These are phyloP conservation scores for Pterostichus madidus DNA, from an alignment of 2,888 invertebrate genomes.

Conservation along the genomic window DNA sequence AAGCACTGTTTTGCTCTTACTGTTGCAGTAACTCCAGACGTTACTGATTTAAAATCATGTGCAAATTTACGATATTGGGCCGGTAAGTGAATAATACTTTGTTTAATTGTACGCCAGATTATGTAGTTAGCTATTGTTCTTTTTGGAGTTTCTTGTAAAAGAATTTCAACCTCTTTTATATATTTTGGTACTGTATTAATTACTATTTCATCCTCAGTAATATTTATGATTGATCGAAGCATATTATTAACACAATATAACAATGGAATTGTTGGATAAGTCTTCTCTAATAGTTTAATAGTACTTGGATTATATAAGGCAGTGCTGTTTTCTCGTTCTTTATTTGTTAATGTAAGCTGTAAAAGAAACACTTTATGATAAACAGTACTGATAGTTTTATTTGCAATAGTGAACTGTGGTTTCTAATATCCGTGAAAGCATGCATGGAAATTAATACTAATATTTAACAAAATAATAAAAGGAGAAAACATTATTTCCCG, in stretches of 20 bases:
- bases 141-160: slow-evolving; percentile 69
- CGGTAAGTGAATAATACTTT: background rate
- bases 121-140: slow-evolving; percentile 47
- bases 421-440: no score
- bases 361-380: background rate
- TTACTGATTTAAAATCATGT: background rate
- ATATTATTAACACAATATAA: slow-evolving; percentile 77
- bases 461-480: no score
- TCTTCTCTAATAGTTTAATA: slow-evolving; percentile 76
- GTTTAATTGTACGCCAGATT: slow-evolving; percentile 1
- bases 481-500: no score
- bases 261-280: slow-evolving; percentile 77
- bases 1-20: slow-evolving; percentile 16
- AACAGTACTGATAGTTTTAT: no score
- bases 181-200: slow-evolving; percentile 78
- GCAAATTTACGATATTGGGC: background rate
- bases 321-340: slow-evolving; percentile 67
- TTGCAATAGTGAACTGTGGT: no score
- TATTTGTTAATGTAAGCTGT: slow-evolving; percentile 70
- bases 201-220: slow-evolving; percentile 75
- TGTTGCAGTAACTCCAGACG: background rate
- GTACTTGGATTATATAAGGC: slow-evolving; percentile 78
- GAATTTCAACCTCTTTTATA: slow-evolving; percentile 73
- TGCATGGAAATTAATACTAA: no score
- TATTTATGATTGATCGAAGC: slow-evolving; percentile 73